These are phyloP conservation scores for Mechanitis messenoides DNA, from an alignment of 2,888 invertebrate species.

Conservation along the genomic window DNA sequence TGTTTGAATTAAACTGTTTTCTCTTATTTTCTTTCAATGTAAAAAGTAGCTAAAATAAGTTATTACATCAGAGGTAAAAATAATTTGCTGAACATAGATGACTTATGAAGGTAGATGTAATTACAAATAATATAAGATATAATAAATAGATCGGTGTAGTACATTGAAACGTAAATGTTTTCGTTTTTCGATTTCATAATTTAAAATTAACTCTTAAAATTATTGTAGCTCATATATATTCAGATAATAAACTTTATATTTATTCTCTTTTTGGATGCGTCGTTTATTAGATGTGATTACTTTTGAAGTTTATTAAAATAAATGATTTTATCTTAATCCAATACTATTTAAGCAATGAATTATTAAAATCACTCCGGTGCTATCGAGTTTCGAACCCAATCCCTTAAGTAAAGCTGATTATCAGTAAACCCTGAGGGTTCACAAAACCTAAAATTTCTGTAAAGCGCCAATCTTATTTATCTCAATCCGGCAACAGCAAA, in stretches of 20 bases:
- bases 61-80: no score
- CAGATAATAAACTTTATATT: background rate
- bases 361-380: conserved; percentile 73
- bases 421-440: conserved; percentile 61
- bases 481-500: conserved; percentile 48
- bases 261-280: background rate
- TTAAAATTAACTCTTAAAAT: no score
- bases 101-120: no score
- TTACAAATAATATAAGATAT: no score
- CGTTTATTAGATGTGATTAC: background rate
- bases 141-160: no score
- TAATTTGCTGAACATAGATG: no score
- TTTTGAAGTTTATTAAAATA: conserved; percentile 14
- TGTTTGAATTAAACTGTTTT: no score
- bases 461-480: conserved; percentile 63
- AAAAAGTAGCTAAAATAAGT: no score
- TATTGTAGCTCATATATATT: no score
- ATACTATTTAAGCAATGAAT: conserved; percentile 49
- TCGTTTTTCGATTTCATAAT: no score
- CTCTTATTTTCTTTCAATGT: no score
- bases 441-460: conserved; percentile 58
- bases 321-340: conserved; percentile 14
- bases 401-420: conserved; percentile 75
- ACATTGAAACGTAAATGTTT: no score
- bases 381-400: conserved; percentile 71